Evolutionary conservation across 2,888 invertebrate genomes (phyloP).

Genomic region (Rhorus exstirpatorius): DNA sequence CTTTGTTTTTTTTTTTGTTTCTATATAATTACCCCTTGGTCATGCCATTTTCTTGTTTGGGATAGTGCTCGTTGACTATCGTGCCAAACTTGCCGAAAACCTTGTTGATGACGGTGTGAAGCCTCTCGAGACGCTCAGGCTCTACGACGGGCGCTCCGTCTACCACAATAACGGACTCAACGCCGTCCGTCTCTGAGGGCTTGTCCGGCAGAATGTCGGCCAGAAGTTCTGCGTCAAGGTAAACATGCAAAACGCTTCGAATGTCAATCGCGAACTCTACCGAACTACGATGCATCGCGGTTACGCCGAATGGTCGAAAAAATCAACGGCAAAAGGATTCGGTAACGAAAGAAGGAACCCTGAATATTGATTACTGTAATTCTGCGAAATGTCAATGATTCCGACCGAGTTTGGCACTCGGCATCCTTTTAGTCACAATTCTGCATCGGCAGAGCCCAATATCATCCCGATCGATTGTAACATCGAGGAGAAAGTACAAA

Average conservation of each 20-base stretch:
- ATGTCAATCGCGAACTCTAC: no score
- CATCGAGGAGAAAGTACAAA: not conserved
- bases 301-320: no score
- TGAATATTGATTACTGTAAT: no score
- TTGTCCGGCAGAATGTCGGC: slow-evolving; percentile 95
- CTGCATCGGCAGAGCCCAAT: no score
- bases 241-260: not conserved
- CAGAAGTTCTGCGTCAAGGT: slow-evolving; percentile 91
- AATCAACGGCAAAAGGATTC: no score
- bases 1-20: no score
- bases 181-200: slow-evolving; percentile 98
- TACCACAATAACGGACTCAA: slow-evolving; percentile 97
- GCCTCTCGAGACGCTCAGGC: slow-evolving; percentile 95
- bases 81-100: slow-evolving; percentile 95
- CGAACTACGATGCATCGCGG: no score
- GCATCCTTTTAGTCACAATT: no score
- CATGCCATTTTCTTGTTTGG: slow-evolving; percentile 92
- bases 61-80: slow-evolving; percentile 96
- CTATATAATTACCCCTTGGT: slow-evolving; percentile 91
- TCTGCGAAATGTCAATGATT: no score
- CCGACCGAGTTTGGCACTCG: no score
- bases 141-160: slow-evolving; percentile 99
- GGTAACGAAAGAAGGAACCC: no score
- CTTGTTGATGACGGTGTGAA: slow-evolving; percentile 96
- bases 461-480: no score